A percentile compares a stretch with the other conserved stretches of the same genome.
Evolutionary conservation across 2,888 invertebrate species (phyloP).

Genomic region (Epinotia demarniana): DNA sequence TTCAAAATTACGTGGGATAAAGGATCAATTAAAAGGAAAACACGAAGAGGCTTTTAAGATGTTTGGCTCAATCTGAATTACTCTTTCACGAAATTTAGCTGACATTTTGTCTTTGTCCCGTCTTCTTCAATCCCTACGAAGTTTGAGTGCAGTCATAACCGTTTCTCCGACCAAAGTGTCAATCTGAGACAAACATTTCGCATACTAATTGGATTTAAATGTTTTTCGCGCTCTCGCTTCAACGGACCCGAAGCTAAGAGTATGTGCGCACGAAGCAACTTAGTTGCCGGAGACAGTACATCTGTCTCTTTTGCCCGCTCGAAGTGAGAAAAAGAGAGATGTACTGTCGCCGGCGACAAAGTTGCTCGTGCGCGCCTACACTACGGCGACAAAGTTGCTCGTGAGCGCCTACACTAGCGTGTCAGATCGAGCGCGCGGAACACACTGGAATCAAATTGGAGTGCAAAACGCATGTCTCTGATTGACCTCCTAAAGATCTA

Average conservation of each 20-base stretch:
- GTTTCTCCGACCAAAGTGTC: background rate
- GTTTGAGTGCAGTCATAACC: constrained; percentile 33
- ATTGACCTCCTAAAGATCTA: background rate
- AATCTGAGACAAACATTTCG: background rate
- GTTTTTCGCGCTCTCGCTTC: background rate
- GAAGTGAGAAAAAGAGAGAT: no score
- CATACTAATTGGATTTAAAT: background rate
- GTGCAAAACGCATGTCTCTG: background rate
- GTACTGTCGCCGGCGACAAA: no score
- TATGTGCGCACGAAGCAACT: no score
- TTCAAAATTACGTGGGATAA: constrained; percentile 47
- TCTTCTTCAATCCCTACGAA: constrained; percentile 29
- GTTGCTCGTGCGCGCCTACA: no score
- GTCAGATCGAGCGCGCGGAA: background rate
- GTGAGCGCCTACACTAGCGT: no score
- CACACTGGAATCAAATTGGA: background rate
- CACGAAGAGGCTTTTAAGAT: constrained; percentile 48
- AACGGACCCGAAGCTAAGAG: background rate
- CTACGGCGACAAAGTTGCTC: no score
- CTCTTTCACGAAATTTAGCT: constrained; percentile 36
- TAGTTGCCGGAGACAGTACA: no score
- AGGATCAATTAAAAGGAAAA: constrained; percentile 50
- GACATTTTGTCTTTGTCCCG: constrained; percentile 41
- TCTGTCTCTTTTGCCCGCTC: no score
- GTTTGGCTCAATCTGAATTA: constrained; percentile 42